Base-by-base conservation (phyloP, 2,888 invertebrate genomes). In the Cerceris rybyensis region DNA sequence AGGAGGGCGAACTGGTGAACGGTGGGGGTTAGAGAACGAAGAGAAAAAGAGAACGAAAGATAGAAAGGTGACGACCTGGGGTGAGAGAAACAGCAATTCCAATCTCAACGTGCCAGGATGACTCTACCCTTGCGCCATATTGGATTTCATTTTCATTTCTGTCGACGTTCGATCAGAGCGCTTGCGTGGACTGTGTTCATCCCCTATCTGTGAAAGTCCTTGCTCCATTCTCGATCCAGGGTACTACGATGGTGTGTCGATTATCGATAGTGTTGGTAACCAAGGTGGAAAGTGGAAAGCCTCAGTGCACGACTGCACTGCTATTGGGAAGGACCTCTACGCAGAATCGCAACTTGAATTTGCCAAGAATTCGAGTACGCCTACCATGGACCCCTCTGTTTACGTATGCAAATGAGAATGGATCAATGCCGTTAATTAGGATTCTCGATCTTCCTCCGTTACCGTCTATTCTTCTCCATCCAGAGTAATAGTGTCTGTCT, bases 391-490 rank as follows among this genome's bases (percentile, higher is more conserved):
- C 13, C 86, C 81, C 80, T 87, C 85, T 86, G 86, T 87, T 88
- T 88, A 87, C 87, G 81, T 85, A 88, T 88, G 88, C 84, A 88
- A 87, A 88, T 84, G 85, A 84, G 83, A 61, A 70, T 60, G 84
- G 86, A 88, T 87, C 88, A 87, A 88, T 88, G 83, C 82, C 79
- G 87, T 83, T 88, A 88, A 88, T 88, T 88, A 88, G 86, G 86
- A 88, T 88, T 88, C 86, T 75, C 83, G 79, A 80, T 77, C 77
- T 65, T 69, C 59, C 59, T 81, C 78, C 80, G 74, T 70, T 70
- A 49, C 64, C 60, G 66, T 65, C 76, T 61, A 70, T 71, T 81
- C 79, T 66, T 70, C 73, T 66, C 60, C 80, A 66, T 73, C 61
- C 75, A 66, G 78, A 72, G 71, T 63, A 63, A 69, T 64, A 46